Conservation (phyloP, 2,113 vertebrate species). For the Nesoenas mayeri region DNA sequence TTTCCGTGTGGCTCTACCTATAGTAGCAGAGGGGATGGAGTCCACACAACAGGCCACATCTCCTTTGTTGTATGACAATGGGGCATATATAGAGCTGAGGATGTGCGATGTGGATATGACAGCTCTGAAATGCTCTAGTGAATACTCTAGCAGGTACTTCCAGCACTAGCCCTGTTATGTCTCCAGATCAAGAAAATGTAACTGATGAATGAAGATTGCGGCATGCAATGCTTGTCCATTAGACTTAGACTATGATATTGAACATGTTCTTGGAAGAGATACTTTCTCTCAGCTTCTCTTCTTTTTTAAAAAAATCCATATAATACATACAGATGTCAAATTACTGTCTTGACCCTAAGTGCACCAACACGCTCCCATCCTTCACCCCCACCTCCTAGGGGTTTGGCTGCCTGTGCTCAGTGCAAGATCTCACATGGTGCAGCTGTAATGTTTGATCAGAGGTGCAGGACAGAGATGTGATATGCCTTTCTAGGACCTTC, state of each 20-base stretch:
- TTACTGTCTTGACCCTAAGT: not conserved
- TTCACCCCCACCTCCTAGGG: accelerated
- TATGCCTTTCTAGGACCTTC: not conserved
- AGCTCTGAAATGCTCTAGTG: not conserved
- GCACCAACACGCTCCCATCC: not conserved
- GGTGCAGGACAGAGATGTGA: not conserved
- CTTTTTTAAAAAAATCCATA: not conserved
- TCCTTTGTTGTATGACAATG: not conserved
- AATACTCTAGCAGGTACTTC: not conserved
- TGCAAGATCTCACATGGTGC: not conserved
- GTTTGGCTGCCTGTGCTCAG: not conserved
- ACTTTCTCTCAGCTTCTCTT: not conserved
- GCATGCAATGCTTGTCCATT: not conserved
- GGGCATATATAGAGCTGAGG: not conserved
- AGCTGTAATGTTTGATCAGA: accelerated
- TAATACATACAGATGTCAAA: not conserved
- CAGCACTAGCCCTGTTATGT: not conserved
- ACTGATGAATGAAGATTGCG: not conserved
- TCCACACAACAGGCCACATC: not conserved
- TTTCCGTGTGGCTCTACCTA: not conserved
- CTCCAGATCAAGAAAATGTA: not conserved
- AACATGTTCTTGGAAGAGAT: not conserved
- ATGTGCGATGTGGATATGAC: not conserved
- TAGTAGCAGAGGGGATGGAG: not conserved
- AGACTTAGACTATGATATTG: not conserved